Evolutionary conservation across 53 echinoderm and acorn worm species (phyloP), one percentile per base, ranked within the genome.

Genomic region (Mesocentrotus franciscanus): DNA sequence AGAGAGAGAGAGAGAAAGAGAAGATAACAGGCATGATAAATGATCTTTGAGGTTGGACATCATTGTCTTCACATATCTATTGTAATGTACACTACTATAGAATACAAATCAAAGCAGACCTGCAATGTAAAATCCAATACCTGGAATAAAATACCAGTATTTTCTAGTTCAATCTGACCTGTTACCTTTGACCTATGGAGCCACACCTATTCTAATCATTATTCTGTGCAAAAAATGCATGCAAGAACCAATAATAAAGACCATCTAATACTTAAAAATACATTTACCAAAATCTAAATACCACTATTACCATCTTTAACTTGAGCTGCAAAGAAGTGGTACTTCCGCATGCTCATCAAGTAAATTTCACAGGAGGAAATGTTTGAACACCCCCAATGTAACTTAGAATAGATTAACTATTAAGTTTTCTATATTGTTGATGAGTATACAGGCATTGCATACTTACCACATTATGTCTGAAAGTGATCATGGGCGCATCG

Each of bases 401-500:
- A 61, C 61, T 26, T 68, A 4, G 7, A 8, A 68, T 68, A 68
- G 17, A 13, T 61, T 8, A 68, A 68, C 68, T 68, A 4, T 24
- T 18, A 24, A 68, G 22, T 20, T 68, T 68, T 68, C 68, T 68
- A 68, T 18, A 8, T 68, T 26, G 20, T 24, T 68, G 68, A 68
- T 18, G 9, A 68, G 68, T 22, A 68, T 24, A 8, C 8, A 68
- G 24, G 68, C 24, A 68, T 0, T 12, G 1, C n/a, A 81, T 91
- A 94, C 97, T 96, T 74, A 99, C 99, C 92, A 96, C 94, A 95
- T 97, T 97, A 85, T 96, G 96, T 56, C 97, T 95, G 61, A 99
- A 99, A 12, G 97, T 98, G 93, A 99, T 96, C 70, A 97, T 78
- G 9, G 99, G 99, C 15, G 99, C 95, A 78, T 97, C 96, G 64